phyloP scores from a whole-genome alignment of 2,888 invertebrate genomes.

The Heteropelma amictum region DNA sequence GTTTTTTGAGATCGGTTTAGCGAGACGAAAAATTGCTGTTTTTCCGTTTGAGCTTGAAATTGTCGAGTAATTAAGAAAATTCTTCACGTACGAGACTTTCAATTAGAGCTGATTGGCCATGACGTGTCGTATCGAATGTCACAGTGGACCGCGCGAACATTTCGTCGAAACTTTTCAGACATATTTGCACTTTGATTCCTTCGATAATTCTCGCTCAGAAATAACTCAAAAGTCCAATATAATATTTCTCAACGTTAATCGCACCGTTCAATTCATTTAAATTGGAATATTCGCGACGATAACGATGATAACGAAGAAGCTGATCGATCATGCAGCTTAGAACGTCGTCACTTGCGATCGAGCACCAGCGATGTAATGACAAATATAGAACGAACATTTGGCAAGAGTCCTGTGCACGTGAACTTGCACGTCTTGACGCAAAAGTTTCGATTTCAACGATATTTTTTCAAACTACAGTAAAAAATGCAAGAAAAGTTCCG shows the following conservation, averaged over 20 bases:
- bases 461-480: too few species aligned
- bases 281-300: neutral
- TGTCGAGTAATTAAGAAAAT: conserved; percentile 15
- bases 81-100: conserved; percentile 26
- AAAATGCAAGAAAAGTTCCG: too few species aligned
- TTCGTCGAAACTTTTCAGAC: neutral
- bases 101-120: conserved; percentile 47
- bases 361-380: conserved; percentile 15
- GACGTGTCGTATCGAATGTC: conserved; percentile 33
- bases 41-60: too few species aligned
- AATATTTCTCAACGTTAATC: neutral
- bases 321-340: conserved; percentile 33
- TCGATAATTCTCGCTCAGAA: neutral
- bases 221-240: neutral
- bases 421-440: conserved; percentile 37
- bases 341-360: conserved; percentile 13
- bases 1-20: too few species aligned
- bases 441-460: conserved; percentile 3
- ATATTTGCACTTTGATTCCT: conserved; percentile 7
- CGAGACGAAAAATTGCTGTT: too few species aligned
- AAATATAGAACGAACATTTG: conserved; percentile 43
- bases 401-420: conserved; percentile 23
- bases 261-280: neutral
- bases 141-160: conserved; percentile 3
- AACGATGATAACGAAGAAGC: neutral